Evolutionary conservation across 2,113 vertebrate genomes (phyloP), one percentile per base, ranked within the genome.

Genomic region (Perca fluviatilis): DNA sequence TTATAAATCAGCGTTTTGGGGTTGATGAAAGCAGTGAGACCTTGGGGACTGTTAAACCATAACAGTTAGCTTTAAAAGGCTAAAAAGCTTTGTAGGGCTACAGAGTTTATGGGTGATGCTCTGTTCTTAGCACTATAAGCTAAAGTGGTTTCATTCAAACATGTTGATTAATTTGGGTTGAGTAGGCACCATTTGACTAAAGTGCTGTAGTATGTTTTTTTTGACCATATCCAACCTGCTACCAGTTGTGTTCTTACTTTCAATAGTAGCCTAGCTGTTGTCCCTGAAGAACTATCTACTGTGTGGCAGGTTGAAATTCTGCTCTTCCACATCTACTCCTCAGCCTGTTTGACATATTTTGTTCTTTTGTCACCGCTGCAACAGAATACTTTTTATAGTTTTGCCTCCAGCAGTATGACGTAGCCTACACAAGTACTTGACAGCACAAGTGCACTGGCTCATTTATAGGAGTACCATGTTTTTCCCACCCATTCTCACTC

Each of bases 401-500:
- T 67, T 56, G 49, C 75, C 80, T 84, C n/a, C 46, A 66, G 82
- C 82, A 61, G 15, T 76, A 51, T 89, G 79, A 86, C 60, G 49
- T 75, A 43, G 40, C 9, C 40, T 43, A 76, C 54, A 68, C 74
- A 77, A 36, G 65, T 66, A 47, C 68, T 77, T 85, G 88, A 87
- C 82, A 89, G 63, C 79, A 80, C 40, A 79, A 78, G 69, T 84
- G 82, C 25, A 5, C 57, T 70, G 64, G 77, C 77, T 90, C 86
- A 88, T 82, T 88, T 88, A 91, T 84, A 79, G 71, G 60, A 86
- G 78, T 84, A 85, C 80, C 75, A 86, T 46, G 30, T 49, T 77
- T 21, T 40, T 25, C 3, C 19, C 9, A 19, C 10, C 16, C 15
- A n/a, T 50, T 18, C 58, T 49, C 61, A 56, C 67, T 88, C 71